These are phyloP conservation scores for Eulemur albifrons DNA, from an alignment of 2,797 vertebrate genomes.

Conservation along the genomic window DNA sequence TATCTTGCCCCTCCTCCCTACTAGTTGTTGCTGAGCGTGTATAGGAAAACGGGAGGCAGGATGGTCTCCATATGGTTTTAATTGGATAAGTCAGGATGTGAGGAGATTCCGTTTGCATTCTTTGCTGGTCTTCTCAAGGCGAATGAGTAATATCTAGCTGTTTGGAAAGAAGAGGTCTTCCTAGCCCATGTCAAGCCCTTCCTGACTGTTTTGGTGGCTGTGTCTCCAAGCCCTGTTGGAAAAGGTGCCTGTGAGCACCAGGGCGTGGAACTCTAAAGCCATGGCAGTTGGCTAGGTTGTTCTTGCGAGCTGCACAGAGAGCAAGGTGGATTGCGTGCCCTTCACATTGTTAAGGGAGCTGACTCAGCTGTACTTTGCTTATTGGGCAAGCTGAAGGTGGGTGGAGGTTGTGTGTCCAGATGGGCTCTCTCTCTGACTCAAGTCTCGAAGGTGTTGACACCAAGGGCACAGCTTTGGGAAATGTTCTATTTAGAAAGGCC, in stretches of 20 bases:
- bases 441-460: slow-evolving; percentile 45
- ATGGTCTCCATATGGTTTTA: slow-evolving; percentile 2
- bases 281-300: background rate
- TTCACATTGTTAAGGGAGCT: background rate
- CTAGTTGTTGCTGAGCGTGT: background rate
- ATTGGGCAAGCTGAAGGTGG: slow-evolving; percentile 25
- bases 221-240: background rate
- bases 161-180: background rate
- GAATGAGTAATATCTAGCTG: background rate
- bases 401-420: slow-evolving; percentile 42
- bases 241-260: background rate
- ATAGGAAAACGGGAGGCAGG: background rate
- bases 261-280: background rate
- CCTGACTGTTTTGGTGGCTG: background rate
- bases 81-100: background rate
- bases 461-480: slow-evolving; percentile 32
- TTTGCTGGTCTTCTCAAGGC: slow-evolving; percentile 16
- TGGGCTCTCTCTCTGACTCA: slow-evolving; percentile 50
- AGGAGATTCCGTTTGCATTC: slow-evolving; percentile 8
- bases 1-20: too few species aligned
- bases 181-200: background rate
- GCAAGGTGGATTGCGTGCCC: background rate
- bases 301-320: background rate
- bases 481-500: background rate
- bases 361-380: slow-evolving; percentile 1